Base-by-base conservation (phyloP, 2,888 invertebrate genomes). In the Diaphora mendica region DNA sequence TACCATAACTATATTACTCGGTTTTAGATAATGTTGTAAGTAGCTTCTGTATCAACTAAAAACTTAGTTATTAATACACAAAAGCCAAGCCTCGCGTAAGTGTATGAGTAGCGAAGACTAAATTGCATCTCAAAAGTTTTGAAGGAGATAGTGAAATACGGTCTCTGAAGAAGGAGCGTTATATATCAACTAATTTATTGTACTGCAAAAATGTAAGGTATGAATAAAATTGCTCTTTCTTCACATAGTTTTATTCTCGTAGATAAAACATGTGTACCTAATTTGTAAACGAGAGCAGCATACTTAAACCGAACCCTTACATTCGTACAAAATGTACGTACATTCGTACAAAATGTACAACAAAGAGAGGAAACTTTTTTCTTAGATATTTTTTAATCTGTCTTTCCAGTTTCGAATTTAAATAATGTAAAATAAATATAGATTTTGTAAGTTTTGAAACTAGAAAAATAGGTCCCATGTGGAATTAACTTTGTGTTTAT, bases 121-220 rank as follows among this genome's bases (percentile, higher is more conserved):
- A 82, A 82, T 82, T 79, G 79, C 79, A 82, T 76, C 69, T 81
- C 74, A 76, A 79, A 79, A 80, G 74, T 82, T 80, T 72, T 44
- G n/a, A 15, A 17, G 39, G 64, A 64, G 75, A 73, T 62, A 62
- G 65, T 67, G 72, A 70, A 75, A 76, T 65, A 78, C 75, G 72
- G 73, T 70, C 72, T 73, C 42, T 20, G 66, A 62, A 39, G 66
- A 62, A 39, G 69, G 64, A 75, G 73, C 73, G 65, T 59, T 64
- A 30, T 67, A 23, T 33, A 3, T 48, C 48, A 67, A 48, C 44
- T 67, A 30, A 67, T 48, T n/a, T 67, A 48, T 67, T 5, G 66
- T 44, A 30, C 30, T 44, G 1, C 9, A 20, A 3, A 67, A 39
- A 64, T 66, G 26, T 2, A 26, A 44, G 66, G 9, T 42, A 42